Base-by-base conservation (phyloP, 2,888 invertebrate species). In the Maniola hyperantus region DNA sequence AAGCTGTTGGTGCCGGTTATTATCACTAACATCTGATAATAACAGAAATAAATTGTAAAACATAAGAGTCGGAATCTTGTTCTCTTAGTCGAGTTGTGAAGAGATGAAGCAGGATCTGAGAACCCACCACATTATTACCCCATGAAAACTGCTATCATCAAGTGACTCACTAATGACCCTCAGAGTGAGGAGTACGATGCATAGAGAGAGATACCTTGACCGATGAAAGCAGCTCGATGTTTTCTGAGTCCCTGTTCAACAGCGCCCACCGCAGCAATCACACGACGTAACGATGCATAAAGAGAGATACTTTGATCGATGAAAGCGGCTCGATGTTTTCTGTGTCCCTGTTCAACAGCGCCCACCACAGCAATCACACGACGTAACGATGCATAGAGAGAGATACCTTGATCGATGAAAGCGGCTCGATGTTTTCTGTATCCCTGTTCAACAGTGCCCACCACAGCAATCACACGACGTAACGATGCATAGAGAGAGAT, bases 151-250 rank as follows among this genome's bases (percentile, higher is more conserved):
- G n/a, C n/a, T n/a, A n/a, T n/a, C n/a, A n/a, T n/a, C n/a, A n/a
- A n/a, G n/a, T n/a, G n/a, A n/a, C n/a, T n/a, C n/a, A n/a, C n/a
- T n/a, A n/a, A n/a, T n/a, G n/a, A n/a, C n/a, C n/a, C n/a, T 26
- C 26, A 26, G 26, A 26, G 4, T 26, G 26, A 26, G 26, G 26
- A 26, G 4, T 26, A 26, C 26, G 26, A 26, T 4, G 26, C 26
- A 4, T 26, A 26, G 26, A 4, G 2, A 26, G 26, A 26, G 1
- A 26, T 26, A 1, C 2, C 26, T 26, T 94, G 93, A 76, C 97
- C 97, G 71, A 98, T 95, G 94, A 93, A 80, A 94, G 92, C 78
- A 92, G 93, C 83, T 90, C 94, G 68, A 94, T 96, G 86, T 94
- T 96, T 73, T 48, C 95, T 93, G 48, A 95, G 95, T 71, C 71